Conservation (phyloP, 2,797 vertebrate species). For the Zalophus californianus region DNA sequence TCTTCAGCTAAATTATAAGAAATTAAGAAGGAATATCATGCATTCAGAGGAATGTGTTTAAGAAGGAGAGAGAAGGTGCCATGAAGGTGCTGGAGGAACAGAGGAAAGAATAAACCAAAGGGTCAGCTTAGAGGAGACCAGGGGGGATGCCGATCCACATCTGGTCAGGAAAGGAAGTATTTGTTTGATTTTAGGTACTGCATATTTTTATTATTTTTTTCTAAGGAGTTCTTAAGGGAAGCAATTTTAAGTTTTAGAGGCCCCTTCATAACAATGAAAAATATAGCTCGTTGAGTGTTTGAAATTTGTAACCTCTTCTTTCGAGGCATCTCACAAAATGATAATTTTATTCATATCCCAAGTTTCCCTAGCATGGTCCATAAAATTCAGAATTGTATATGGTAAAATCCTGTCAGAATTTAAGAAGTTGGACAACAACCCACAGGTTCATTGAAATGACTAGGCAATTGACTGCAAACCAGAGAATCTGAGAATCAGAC, state of each 20-base stretch:
- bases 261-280: background rate
- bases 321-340: background rate
- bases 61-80: background rate
- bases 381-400: background rate
- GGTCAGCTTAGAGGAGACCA: background rate
- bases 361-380: background rate
- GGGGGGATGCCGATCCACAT: no score
- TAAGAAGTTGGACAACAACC: background rate
- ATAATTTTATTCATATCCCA: conserved; percentile 1
- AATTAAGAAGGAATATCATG: background rate
- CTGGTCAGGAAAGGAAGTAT: background rate
- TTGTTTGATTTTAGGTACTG: background rate
- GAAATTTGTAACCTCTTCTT: background rate
- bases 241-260: background rate
- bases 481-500: background rate
- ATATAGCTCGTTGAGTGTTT: background rate
- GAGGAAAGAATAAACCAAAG: background rate
- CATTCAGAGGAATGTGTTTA: background rate
- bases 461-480: background rate
- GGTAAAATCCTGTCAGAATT: background rate
- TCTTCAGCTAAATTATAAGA: background rate
- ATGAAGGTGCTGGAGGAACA: background rate
- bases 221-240: background rate
- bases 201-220: background rate
- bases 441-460: background rate